A percentile compares a stretch with the other conserved stretches of the same genome.
These are phyloP conservation scores for Athrips mouffetella DNA, from an alignment of 2,888 invertebrate species.

Conservation along the genomic window DNA sequence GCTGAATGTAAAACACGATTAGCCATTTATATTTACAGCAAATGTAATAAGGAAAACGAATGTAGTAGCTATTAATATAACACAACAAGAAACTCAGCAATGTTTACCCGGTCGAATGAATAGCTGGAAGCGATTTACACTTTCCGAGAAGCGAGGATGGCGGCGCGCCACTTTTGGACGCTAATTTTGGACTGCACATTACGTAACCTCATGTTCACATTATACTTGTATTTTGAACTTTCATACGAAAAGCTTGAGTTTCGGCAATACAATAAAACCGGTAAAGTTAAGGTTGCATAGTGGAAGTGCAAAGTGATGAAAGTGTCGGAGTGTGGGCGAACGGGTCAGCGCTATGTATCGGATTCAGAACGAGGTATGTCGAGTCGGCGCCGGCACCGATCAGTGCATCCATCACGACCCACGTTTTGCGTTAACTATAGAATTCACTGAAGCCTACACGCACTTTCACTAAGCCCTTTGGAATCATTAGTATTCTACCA, in stretches of 20 bases:
- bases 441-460: constrained; percentile 32
- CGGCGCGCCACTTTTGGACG: constrained; percentile 34
- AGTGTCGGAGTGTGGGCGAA: constrained; percentile 42
- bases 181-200: constrained; percentile 37
- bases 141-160: constrained; percentile 38
- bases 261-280: constrained; percentile 2
- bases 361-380: background rate
- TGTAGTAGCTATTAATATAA: constrained; percentile 6
- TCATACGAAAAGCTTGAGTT: background rate
- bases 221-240: constrained; percentile 26
- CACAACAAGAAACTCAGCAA: constrained; percentile 9
- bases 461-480: constrained; percentile 39
- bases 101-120: constrained; percentile 18
- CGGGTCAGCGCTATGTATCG: constrained; percentile 31
- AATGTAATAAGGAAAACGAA: constrained; percentile 9
- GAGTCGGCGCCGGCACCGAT: constrained; percentile 24
- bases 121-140: constrained; percentile 39
- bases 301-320: constrained; percentile 32
- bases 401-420: constrained; percentile 46
- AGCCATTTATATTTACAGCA: background rate
- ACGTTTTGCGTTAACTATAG: constrained; percentile 34
- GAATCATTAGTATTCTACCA: constrained; percentile 12
- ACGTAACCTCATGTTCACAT: constrained; percentile 25
- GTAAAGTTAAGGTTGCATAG: constrained; percentile 4
- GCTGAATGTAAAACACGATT: constrained; percentile 17